These are phyloP conservation scores for Norana najaformis DNA, from an alignment of 2,888 invertebrate species.

Conservation along the genomic window DNA sequence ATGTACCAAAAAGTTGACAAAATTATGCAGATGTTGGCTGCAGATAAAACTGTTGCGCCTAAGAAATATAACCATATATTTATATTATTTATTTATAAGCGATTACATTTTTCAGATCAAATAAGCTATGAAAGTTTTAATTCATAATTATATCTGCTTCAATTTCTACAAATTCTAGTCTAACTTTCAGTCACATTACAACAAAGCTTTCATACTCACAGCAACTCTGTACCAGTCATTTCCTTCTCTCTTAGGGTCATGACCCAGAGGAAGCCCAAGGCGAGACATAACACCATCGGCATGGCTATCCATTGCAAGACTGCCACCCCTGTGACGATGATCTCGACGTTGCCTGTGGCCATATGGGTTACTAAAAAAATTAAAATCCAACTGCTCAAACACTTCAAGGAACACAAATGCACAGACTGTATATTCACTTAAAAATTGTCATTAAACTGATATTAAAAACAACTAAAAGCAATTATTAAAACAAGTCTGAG, in stretches of 20 bases:
- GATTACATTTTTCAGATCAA: too few species aligned
- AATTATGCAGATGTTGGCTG: not conserved
- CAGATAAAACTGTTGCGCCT: not conserved
- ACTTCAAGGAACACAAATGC: not conserved
- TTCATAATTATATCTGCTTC: not conserved
- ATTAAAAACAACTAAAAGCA: not conserved
- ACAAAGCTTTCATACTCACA: not conserved
- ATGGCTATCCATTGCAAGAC: not conserved
- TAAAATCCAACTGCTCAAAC: not conserved
- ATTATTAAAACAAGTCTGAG: not conserved
- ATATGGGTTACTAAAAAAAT: slow-evolving; percentile 5
- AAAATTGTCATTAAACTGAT: not conserved
- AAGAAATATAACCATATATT: not conserved
- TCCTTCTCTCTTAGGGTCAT: not conserved
- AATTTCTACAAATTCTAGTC: too few species aligned
- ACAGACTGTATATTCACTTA: not conserved
- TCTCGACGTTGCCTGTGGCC: not conserved
- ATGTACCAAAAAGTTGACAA: not conserved
- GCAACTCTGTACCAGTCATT: not conserved
- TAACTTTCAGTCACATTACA: not conserved
- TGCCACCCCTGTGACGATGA: not conserved
- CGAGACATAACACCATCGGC: not conserved
- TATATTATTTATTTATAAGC: not conserved
- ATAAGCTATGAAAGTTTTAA: too few species aligned
- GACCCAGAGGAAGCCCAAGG: not conserved